A percentile compares a stretch with the other conserved stretches of the same genome.
phyloP scores from a whole-genome alignment of 2,888 invertebrate genomes.

The Yponomeuta sedellus region DNA sequence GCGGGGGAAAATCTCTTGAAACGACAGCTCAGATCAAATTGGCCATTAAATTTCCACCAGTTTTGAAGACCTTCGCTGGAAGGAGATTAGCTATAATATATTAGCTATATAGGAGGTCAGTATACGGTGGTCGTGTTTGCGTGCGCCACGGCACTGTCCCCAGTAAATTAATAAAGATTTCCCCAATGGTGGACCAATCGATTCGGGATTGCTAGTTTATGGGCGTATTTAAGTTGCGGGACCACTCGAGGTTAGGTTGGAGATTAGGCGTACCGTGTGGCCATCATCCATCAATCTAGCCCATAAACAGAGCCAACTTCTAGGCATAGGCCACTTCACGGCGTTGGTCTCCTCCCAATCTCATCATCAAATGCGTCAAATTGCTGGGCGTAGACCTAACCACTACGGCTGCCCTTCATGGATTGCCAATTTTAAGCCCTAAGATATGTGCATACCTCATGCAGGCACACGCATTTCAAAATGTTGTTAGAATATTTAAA shows the following conservation, averaged over 20 bases:
- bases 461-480: too few species aligned
- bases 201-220: not conserved
- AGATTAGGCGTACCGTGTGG: not conserved
- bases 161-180: conserved; percentile 15
- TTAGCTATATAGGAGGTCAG: not conserved
- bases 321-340: too few species aligned
- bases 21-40: conserved; percentile 22
- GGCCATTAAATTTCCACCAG: conserved; percentile 25
- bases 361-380: too few species aligned
- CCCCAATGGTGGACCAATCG: conserved; percentile 20
- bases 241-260: not conserved
- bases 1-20: not conserved
- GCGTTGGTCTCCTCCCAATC: too few species aligned
- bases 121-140: conserved; percentile 3
- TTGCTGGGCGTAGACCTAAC: too few species aligned
- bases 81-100: too few species aligned
- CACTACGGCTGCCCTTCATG: too few species aligned
- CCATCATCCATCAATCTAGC: too few species aligned
- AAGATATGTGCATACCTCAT: too few species aligned
- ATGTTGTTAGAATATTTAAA: too few species aligned
- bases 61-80: not conserved
- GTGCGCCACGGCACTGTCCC: not conserved
- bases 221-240: not conserved
- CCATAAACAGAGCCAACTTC: too few species aligned
- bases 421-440: too few species aligned